A percentile compares a stretch with the other conserved stretches of the same genome.
phyloP scores from a whole-genome alignment of 2,113 vertebrate species.

The Anarhynchus alexandrinus region DNA sequence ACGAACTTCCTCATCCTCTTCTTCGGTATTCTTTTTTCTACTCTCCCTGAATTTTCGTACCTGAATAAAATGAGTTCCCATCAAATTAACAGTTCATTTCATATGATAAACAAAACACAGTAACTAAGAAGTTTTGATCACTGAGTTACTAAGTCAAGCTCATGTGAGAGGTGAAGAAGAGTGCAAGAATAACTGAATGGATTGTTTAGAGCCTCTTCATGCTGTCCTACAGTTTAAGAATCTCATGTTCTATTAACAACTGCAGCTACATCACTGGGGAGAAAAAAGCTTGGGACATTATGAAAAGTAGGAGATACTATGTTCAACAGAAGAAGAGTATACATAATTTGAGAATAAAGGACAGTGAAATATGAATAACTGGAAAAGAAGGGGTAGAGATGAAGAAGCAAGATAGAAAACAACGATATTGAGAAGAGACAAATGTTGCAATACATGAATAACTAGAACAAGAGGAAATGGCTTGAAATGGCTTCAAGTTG shows the following conservation, averaged over 20 bases:
- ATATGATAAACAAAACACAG: neutral
- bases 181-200: neutral
- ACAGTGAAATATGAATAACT: neutral
- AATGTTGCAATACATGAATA: neutral
- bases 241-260: neutral
- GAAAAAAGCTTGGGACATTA: neutral
- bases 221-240: neutral
- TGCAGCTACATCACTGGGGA: neutral
- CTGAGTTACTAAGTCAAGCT: neutral
- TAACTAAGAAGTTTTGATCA: neutral
- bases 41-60: slow-evolving; percentile 85
- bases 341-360: neutral
- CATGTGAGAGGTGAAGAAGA: neutral
- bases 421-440: neutral
- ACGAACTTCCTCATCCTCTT: slow-evolving; percentile 90
- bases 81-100: neutral
- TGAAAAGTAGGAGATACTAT: neutral
- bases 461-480: neutral
- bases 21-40: slow-evolving; percentile 83
- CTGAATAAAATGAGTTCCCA: slow-evolving; percentile 56
- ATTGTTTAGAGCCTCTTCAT: neutral
- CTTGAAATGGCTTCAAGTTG: too few relatives aligned
- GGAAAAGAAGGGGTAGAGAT: neutral
- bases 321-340: neutral
- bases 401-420: neutral